These are phyloP conservation scores for Cricetomys ansorgei DNA, from an alignment of 2,113 vertebrate species.

Conservation along the genomic window DNA sequence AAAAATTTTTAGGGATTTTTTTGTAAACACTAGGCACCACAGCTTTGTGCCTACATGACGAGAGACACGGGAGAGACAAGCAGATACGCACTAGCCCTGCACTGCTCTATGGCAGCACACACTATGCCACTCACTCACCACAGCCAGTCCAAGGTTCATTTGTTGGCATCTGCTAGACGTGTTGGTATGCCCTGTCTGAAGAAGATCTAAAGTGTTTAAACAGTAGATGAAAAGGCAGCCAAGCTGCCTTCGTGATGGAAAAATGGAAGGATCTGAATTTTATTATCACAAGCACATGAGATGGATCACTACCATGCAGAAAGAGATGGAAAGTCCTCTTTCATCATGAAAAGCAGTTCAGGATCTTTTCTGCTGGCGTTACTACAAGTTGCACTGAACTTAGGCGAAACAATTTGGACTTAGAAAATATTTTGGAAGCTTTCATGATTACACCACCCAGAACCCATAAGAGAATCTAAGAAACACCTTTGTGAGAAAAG, in stretches of 20 bases:
- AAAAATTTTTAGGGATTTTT: not conserved
- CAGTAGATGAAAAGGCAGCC: not conserved
- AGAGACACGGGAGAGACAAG: not conserved
- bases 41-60: accelerated
- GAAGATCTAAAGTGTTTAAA: conserved; percentile 39
- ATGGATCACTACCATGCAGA: not conserved
- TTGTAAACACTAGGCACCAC: not conserved
- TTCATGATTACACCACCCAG: not conserved
- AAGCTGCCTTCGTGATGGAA: conserved; percentile 29
- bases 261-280: conserved; percentile 5
- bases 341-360: not conserved
- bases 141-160: conserved; percentile 26
- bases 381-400: not conserved
- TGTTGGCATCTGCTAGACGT: not conserved
- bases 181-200: not conserved
- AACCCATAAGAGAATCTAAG: not conserved
- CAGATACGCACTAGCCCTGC: not conserved
- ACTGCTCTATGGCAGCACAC: not conserved
- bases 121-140: too few relatives aligned
- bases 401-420: not conserved
- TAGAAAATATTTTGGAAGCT: not conserved
- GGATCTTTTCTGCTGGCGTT: not conserved
- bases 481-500: not conserved
- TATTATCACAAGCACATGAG: not conserved
- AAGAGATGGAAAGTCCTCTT: not conserved